Percentiles rank a stretch among this genome's conserved stretches.
Evolutionary conservation across 2,113 vertebrate species (phyloP).

Genomic region (Aepyceros melampus): DNA sequence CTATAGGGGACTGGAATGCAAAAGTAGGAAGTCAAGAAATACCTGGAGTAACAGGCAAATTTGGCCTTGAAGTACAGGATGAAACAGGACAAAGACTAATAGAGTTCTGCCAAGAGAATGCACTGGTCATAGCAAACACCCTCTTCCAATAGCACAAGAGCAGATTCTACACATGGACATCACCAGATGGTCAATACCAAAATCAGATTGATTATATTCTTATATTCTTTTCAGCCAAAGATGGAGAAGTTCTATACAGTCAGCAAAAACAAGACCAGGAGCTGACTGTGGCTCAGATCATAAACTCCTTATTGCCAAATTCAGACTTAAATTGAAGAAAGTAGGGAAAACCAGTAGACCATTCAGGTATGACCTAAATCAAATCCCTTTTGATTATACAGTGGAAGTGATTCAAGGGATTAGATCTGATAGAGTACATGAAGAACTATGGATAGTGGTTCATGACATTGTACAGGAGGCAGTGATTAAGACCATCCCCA

Average conservation of each 20-base stretch:
- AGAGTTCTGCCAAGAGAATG: neutral
- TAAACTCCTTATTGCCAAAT: neutral
- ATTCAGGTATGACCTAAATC: neutral
- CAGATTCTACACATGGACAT: neutral
- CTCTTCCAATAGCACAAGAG: neutral
- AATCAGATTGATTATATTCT: neutral
- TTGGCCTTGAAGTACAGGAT: neutral
- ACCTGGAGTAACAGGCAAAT: neutral
- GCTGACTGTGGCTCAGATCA: neutral
- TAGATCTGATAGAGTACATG: neutral
- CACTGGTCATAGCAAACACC: neutral
- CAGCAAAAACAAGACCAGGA: neutral
- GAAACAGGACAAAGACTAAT: neutral
- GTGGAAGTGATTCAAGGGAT: neutral
- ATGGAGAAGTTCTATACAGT: neutral
- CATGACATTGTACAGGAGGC: neutral
- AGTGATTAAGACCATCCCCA: neutral
- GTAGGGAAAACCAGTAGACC: neutral
- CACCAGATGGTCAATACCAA: neutral
- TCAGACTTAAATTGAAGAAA: neutral
- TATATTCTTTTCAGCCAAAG: neutral
- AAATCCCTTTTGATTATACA: neutral
- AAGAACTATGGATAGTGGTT: neutral
- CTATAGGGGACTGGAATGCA: neutral
- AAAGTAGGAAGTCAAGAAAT: neutral